phyloP scores from a whole-genome alignment of 2,797 vertebrate species.

The Poeciliopsis paucimaculata region DNA sequence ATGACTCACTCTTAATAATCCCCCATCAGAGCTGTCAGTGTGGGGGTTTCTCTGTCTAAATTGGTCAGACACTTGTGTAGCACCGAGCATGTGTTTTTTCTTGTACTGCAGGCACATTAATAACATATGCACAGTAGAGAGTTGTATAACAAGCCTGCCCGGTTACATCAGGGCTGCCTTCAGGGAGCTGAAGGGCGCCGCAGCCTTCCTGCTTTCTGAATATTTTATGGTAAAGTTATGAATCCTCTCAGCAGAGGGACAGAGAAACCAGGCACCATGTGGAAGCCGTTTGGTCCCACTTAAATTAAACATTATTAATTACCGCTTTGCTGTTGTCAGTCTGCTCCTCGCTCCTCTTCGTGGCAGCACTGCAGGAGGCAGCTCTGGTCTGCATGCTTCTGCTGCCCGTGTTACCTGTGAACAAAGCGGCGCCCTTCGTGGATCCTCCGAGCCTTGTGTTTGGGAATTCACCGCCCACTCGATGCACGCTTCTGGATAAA shows the following conservation, averaged over 20 bases:
- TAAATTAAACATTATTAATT: constrained; percentile 47
- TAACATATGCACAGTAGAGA: neutral
- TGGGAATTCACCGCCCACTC: neutral
- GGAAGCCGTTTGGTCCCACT: neutral
- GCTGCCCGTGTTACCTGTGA: constrained; percentile 36
- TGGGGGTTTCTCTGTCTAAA: neutral
- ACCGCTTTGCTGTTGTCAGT: constrained; percentile 61
- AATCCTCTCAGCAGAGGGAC: neutral
- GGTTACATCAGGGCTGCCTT: constrained; percentile 1
- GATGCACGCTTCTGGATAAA: constrained; percentile 19
- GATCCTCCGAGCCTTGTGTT: neutral
- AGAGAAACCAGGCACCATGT: neutral
- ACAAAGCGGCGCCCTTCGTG: constrained; percentile 23
- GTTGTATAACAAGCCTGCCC: constrained; percentile 46
- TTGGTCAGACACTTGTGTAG: neutral
- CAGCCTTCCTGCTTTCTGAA: constrained; percentile 17
- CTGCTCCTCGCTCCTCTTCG: constrained; percentile 44
- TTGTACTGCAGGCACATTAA: neutral
- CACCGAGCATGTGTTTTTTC: neutral
- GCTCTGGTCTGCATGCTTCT: constrained; percentile 56
- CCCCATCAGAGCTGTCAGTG: neutral
- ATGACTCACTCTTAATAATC: constrained; percentile 1
- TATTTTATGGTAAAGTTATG: constrained; percentile 19
- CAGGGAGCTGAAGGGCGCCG: no score
- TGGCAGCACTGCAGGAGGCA: constrained; percentile 35